These are phyloP conservation scores for Odontomyia ornata DNA, from an alignment of 2,888 invertebrate genomes.

Conservation along the genomic window DNA sequence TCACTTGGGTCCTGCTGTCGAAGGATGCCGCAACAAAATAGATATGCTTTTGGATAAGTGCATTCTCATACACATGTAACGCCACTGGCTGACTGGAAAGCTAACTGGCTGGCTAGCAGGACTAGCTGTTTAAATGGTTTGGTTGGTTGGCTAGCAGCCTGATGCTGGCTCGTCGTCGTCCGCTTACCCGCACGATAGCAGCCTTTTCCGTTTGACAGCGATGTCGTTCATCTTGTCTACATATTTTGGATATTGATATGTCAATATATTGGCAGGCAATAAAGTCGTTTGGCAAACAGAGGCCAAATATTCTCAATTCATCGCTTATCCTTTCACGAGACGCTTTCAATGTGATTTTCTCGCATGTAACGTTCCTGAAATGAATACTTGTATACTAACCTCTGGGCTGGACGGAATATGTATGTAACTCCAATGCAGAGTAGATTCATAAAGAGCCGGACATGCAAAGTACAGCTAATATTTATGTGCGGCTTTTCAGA, in stretches of 20 bases:
- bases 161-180: not conserved
- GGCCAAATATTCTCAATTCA: not conserved
- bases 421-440: not conserved
- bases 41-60: conserved; percentile 35
- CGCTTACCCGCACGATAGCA: not conserved
- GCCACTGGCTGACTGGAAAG: conserved; percentile 29
- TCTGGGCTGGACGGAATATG: not conserved
- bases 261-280: conserved; percentile 22
- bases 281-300: conserved; percentile 11
- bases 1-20: conserved; percentile 9
- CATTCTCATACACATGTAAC: conserved; percentile 35
- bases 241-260: conserved; percentile 43
- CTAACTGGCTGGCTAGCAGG: too few relatives aligned
- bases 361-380: not conserved
- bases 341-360: not conserved
- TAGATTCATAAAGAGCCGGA: not conserved
- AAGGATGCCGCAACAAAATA: conserved; percentile 26
- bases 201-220: conserved; percentile 31
- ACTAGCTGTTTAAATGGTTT: too few relatives aligned
- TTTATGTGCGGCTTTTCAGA: conserved; percentile 45
- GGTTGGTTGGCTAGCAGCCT: too few relatives aligned
- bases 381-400: too few relatives aligned
- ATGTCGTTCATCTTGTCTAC: conserved; percentile 31
- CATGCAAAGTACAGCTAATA: conserved; percentile 23
- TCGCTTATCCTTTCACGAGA: not conserved